These are phyloP conservation scores for Hylomyscus alleni DNA, from an alignment of 2,797 vertebrate genomes.

Conservation along the genomic window DNA sequence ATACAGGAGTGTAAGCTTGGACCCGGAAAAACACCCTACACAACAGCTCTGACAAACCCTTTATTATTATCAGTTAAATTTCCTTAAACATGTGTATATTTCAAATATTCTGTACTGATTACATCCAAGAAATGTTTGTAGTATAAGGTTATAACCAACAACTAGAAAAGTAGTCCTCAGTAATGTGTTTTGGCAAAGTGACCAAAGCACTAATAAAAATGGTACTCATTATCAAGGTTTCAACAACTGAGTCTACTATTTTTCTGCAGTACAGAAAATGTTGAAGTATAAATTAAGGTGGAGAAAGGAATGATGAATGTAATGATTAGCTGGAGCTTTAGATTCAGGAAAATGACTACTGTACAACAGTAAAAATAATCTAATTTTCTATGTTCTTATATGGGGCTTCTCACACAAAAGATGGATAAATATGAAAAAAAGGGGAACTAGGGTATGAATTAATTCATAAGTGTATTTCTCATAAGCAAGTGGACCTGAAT, in stretches of 20 bases:
- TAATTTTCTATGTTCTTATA: not conserved
- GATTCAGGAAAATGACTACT: not conserved
- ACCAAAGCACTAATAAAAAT: not conserved
- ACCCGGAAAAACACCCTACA: not conserved
- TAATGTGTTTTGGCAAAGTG: not conserved
- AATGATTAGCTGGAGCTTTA: not conserved
- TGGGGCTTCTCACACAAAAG: not conserved
- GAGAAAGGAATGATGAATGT: not conserved
- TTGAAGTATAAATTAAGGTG: not conserved
- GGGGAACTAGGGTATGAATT: not conserved
- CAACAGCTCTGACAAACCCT: not conserved
- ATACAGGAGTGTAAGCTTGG: not conserved
- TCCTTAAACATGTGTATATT: not conserved
- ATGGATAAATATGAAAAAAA: not conserved
- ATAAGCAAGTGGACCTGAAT: not conserved
- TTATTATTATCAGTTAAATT: constrained; percentile 27
- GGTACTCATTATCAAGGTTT: not conserved
- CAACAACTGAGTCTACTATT: not conserved
- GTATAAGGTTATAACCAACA: not conserved
- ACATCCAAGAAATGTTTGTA: not conserved
- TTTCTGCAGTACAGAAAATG: not conserved
- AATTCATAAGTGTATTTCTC: not conserved
- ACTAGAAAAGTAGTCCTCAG: not conserved
- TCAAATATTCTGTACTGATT: not conserved
- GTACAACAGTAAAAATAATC: not conserved